phyloP scores from a whole-genome alignment of 2,113 vertebrate genomes.

The Rhegmatorhina hoffmannsi region DNA sequence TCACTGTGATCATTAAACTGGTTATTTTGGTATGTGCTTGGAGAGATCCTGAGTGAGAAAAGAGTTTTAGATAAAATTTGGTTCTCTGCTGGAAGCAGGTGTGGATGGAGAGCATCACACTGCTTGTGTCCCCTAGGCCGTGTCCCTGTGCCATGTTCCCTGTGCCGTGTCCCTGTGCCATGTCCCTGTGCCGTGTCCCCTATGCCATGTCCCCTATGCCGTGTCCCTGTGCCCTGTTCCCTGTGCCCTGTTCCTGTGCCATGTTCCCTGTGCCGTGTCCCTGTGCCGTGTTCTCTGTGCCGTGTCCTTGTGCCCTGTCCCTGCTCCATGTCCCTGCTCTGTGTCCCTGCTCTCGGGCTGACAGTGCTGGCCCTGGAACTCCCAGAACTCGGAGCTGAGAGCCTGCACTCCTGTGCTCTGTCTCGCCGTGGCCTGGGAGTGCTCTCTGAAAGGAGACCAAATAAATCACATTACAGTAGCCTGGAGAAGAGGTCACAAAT shows the following conservation, averaged over 20 bases:
- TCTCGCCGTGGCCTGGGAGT: neutral
- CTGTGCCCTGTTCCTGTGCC: no score
- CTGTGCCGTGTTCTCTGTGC: no score
- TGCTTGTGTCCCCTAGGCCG: neutral
- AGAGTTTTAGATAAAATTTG: neutral
- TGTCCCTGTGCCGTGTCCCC: no score
- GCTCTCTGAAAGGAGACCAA: neutral
- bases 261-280: no score
- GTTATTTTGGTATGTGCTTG: neutral
- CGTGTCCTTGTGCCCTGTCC: no score
- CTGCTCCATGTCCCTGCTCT: no score
- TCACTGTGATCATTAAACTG: neutral
- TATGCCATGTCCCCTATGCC: no score
- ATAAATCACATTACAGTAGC: constrained; percentile 63
- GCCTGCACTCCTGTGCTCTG: neutral
- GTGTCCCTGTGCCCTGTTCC: no score
- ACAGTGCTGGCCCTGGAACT: no score
- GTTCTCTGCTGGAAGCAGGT: neutral
- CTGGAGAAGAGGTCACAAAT: constrained; percentile 60
- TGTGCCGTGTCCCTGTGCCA: no score
- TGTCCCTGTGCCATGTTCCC: no score
- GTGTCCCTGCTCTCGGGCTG: fast-evolving
- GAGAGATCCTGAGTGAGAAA: neutral
- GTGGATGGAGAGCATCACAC: neutral
- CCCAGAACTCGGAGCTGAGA: neutral